phyloP scores from a whole-genome alignment of 2,888 invertebrate genomes.

The Subacronicta megacephala region DNA sequence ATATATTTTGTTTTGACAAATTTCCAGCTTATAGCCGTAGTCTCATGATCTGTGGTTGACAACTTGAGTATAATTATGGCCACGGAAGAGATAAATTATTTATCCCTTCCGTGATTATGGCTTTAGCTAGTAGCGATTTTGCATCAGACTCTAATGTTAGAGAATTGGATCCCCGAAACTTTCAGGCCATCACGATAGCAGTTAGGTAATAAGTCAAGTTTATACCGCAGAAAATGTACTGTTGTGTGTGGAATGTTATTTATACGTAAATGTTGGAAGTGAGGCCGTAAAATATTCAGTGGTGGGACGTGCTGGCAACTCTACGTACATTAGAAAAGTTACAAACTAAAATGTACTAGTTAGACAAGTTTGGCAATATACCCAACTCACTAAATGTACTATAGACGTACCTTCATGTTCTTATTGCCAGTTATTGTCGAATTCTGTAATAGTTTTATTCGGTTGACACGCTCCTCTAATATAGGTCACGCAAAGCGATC shows the following conservation, averaged over 20 bases:
- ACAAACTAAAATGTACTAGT: slow-evolving; percentile 32
- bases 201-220: slow-evolving; percentile 18
- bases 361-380: slow-evolving; percentile 38
- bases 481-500: slow-evolving; percentile 50
- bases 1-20: no score
- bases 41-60: no score
- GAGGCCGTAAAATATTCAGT: slow-evolving; percentile 46
- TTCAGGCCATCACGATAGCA: not conserved
- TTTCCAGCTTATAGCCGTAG: no score
- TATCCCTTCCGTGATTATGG: no score
- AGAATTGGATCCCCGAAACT: not conserved
- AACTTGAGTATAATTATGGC: no score
- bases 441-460: slow-evolving; percentile 19
- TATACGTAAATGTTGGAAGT: slow-evolving; percentile 23
- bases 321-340: slow-evolving; percentile 29
- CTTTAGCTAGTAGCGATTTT: no score
- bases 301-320: slow-evolving; percentile 13
- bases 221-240: slow-evolving; percentile 19
- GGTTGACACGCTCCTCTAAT: slow-evolving; percentile 65
- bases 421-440: slow-evolving; percentile 18
- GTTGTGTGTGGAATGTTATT: slow-evolving; percentile 16
- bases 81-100: no score
- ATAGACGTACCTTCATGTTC: slow-evolving; percentile 13
- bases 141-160: not conserved
- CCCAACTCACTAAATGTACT: slow-evolving; percentile 21